A percentile compares a stretch with the other conserved stretches of the same genome.
phyloP scores from a whole-genome alignment of 2,113 vertebrate species.

The Ictalurus furcatus region DNA sequence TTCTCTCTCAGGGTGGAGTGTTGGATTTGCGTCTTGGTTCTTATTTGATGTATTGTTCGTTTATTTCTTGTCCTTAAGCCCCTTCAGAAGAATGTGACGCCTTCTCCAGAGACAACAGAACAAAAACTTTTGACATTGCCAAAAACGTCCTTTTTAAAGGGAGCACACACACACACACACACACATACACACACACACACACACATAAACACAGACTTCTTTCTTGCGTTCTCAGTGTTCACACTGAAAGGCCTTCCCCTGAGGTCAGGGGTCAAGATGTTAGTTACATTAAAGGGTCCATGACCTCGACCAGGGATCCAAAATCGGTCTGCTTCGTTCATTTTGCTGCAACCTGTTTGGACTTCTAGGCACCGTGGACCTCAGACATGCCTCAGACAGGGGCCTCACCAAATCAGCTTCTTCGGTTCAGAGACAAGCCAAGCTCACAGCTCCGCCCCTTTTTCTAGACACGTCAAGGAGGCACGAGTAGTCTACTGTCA shows the following conservation, averaged over 20 bases:
- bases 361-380: conserved; percentile 10
- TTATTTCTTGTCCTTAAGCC: not conserved
- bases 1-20: conserved; percentile 51
- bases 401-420: conserved; percentile 16
- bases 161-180: conserved; percentile 28
- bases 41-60: conserved; percentile 14
- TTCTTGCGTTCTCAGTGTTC: conserved; percentile 17
- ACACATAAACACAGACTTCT: not conserved
- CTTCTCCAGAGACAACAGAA: conserved; percentile 41
- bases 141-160: conserved; percentile 31
- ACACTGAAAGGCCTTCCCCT: conserved; percentile 24
- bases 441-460: conserved; percentile 20
- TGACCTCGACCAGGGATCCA: not conserved
- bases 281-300: not conserved
- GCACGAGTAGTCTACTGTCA: not conserved
- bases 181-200: conserved; percentile 23
- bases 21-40: conserved; percentile 31
- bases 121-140: conserved; percentile 41
- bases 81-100: conserved; percentile 50
- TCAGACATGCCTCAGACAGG: not conserved
- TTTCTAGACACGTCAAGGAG: conserved; percentile 25
- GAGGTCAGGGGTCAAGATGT: conserved; percentile 28
- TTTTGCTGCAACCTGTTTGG: not conserved
- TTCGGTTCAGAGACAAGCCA: not conserved
- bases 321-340: conserved; percentile 1